Conservation (phyloP, 1,140 invertebrate genomes). For the Drosophila oshimai region DNA sequence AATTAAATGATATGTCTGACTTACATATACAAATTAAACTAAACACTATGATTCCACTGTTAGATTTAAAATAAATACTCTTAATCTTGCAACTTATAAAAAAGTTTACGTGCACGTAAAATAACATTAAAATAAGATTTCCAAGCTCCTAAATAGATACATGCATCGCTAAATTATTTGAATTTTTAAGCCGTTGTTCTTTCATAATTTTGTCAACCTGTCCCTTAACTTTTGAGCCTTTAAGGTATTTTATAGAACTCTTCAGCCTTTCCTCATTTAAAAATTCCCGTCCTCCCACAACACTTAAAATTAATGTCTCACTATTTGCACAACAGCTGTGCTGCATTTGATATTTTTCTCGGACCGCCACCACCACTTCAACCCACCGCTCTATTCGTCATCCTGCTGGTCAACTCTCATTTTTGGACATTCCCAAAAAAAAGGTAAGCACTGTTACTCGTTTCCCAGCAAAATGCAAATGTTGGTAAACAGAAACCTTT, state of each 20-base stretch:
- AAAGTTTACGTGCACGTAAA: too few species aligned
- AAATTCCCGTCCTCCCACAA: conserved; percentile 9
- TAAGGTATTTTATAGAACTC: neutral
- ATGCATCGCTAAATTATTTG: too few species aligned
- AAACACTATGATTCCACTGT: too few species aligned
- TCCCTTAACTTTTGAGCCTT: neutral
- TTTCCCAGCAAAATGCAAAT: conserved; percentile 35
- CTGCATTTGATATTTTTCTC: conserved; percentile 49
- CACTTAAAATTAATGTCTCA: conserved; percentile 76
- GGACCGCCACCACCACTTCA: neutral
- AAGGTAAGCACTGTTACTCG: conserved; percentile 12
- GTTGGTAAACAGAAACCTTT: conserved; percentile 79
- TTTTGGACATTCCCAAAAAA: conserved; percentile 36
- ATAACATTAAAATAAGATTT: too few species aligned
- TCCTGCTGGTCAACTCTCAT: conserved; percentile 24
- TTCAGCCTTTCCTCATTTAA: neutral
- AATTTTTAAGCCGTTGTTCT: neutral
- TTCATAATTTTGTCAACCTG: too few species aligned
- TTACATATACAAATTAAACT: too few species aligned
- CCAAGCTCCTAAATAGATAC: too few species aligned
- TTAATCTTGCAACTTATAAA: too few species aligned
- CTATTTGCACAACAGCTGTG: conserved; percentile 74
- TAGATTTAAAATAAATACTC: too few species aligned
- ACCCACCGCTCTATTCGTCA: neutral
- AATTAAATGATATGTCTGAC: too few species aligned